These are phyloP conservation scores for Bibio marci DNA, from an alignment of 2,888 invertebrate genomes.

Conservation along the genomic window DNA sequence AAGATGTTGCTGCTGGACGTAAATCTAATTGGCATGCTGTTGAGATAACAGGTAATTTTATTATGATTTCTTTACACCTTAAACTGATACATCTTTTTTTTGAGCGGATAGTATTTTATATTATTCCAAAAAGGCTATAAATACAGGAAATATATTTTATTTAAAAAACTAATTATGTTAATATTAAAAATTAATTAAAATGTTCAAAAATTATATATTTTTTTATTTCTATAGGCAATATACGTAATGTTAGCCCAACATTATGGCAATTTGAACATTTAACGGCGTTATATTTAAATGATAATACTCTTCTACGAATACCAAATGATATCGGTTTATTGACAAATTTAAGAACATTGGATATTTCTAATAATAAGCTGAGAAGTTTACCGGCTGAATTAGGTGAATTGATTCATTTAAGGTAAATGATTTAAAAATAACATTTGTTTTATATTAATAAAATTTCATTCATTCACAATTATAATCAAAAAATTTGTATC, in stretches of 20 bases:
- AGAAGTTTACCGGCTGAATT: conserved; percentile 88
- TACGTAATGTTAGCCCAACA: conserved; percentile 82
- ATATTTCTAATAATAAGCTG: conserved; percentile 89
- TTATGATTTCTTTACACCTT: background rate
- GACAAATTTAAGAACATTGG: conserved; percentile 68
- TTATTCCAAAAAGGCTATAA: too few relatives aligned
- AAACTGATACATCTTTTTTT: background rate
- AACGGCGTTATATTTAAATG: conserved; percentile 88
- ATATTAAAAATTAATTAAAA: too few relatives aligned
- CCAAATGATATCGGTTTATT: conserved; percentile 82
- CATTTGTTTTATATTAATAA: background rate
- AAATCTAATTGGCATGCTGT: conserved; percentile 84
- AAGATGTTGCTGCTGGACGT: conserved; percentile 83
- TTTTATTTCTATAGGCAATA: conserved; percentile 76
- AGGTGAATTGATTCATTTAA: conserved; percentile 88
- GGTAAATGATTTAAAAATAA: conserved; percentile 32
- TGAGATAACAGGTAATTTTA: conserved; percentile 56
- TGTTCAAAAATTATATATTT: conserved; percentile 1
- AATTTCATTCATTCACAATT: background rate
- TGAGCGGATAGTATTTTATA: too few relatives aligned
- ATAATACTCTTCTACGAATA: conserved; percentile 82
- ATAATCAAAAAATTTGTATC: too few relatives aligned
- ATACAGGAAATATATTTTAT: too few relatives aligned
- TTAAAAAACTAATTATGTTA: too few relatives aligned
- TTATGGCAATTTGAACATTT: conserved; percentile 85